Percentiles rank a stretch among this genome's conserved stretches.
phyloP scores from a whole-genome alignment of 1,140 invertebrate genomes.

The Pectinophora gossypiella region DNA sequence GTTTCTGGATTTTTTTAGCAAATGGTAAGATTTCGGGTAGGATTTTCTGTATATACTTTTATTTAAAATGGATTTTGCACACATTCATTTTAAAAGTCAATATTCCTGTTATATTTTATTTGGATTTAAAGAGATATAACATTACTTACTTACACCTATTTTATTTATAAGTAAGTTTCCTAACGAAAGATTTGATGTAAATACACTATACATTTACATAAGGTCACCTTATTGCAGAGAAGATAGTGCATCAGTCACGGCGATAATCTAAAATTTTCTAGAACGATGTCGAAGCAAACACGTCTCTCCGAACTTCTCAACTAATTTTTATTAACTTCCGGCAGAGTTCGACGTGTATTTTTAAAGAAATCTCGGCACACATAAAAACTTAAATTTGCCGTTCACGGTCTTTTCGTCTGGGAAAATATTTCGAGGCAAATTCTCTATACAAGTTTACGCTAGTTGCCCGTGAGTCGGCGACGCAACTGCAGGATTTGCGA shows the following conservation, averaged over 20 bases:
- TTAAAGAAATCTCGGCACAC: conserved; percentile 41
- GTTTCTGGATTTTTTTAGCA: too few species aligned
- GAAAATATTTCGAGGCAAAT: conserved; percentile 53
- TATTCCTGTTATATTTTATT: too few species aligned
- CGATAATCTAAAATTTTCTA: not conserved
- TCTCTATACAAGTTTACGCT: conserved; percentile 52
- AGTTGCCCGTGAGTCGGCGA: conserved; percentile 51
- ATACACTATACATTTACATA: too few species aligned
- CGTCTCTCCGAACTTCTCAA: conserved; percentile 26
- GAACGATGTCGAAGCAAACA: conserved; percentile 8
- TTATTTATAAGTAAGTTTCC: too few species aligned
- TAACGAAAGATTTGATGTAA: too few species aligned
- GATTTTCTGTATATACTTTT: too few species aligned
- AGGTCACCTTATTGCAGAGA: too few species aligned
- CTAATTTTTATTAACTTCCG: conserved; percentile 42
- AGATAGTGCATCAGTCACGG: not conserved
- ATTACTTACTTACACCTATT: too few species aligned
- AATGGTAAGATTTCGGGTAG: too few species aligned
- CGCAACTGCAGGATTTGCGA: conserved; percentile 25
- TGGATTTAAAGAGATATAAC: too few species aligned
- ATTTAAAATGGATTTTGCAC: too few species aligned
- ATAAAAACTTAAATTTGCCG: conserved; percentile 50
- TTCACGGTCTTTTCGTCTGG: conserved; percentile 39
- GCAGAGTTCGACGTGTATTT: conserved; percentile 26
- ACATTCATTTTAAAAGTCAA: too few species aligned